Conservation (phyloP, 2,797 vertebrate genomes). For the Falco biarmicus region DNA sequence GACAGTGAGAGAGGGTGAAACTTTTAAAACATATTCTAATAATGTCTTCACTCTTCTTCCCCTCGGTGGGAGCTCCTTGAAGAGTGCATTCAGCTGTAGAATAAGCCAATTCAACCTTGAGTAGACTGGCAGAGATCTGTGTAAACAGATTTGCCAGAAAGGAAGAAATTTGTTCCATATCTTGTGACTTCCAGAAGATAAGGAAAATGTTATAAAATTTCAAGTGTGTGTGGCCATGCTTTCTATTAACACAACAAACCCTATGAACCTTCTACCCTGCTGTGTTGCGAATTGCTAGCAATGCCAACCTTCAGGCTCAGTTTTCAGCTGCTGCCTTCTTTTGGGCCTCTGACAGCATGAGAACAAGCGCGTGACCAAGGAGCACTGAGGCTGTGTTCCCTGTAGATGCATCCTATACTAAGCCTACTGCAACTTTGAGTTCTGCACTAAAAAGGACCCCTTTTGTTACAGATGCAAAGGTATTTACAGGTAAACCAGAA, state of each 20-base stretch:
- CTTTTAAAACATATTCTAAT: background rate
- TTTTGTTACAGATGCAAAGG: background rate
- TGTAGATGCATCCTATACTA: background rate
- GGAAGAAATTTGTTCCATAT: background rate
- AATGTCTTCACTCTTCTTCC: background rate
- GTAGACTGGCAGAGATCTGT: background rate
- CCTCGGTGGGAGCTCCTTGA: background rate
- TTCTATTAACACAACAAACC: background rate
- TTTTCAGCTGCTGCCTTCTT: background rate
- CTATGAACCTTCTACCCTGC: background rate
- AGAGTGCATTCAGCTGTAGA: background rate
- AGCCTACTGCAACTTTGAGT: background rate
- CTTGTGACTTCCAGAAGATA: background rate
- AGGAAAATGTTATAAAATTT: background rate
- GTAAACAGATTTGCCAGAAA: background rate
- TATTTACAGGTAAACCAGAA: background rate
- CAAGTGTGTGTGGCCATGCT: background rate
- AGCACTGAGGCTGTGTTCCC: background rate
- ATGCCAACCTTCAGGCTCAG: background rate
- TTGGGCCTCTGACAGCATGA: background rate
- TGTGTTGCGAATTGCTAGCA: background rate
- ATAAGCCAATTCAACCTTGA: background rate
- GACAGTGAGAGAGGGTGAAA: background rate
- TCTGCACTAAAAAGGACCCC: background rate
- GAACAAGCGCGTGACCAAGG: background rate